A percentile compares a stretch with the other conserved stretches of the same genome.
Evolutionary conservation across 1,140 invertebrate genomes (phyloP).

Genomic region (Aphelenchoides fujianensis): DNA sequence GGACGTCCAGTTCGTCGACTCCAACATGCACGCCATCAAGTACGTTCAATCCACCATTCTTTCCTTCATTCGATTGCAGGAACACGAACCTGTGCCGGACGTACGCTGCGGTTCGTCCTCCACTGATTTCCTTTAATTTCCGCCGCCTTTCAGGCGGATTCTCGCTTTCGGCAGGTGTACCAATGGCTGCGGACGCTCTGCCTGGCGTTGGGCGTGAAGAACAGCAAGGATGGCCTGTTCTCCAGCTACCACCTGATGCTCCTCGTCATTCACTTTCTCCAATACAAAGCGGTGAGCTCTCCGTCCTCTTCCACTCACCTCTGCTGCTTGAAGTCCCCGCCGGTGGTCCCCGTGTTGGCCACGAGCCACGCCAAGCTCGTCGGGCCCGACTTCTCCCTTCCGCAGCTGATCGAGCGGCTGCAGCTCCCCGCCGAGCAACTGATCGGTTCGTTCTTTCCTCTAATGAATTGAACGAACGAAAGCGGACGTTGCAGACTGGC

Average conservation of each 20-base stretch:
- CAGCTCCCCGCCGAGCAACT: slow-evolving; percentile 16
- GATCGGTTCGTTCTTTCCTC: slow-evolving; percentile 26
- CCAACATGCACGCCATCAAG: slow-evolving; percentile 30
- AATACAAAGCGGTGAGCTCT: slow-evolving; percentile 27
- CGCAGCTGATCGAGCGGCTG: slow-evolving; percentile 5
- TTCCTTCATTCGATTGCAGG: slow-evolving; percentile 8
- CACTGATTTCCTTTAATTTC: slow-evolving; percentile 20
- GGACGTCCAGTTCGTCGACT: slow-evolving; percentile 28
- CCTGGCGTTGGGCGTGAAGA: slow-evolving; percentile 30
- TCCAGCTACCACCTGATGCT: slow-evolving; percentile 39
- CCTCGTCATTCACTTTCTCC: slow-evolving; percentile 36
- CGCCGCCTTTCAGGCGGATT: slow-evolving; percentile 44
- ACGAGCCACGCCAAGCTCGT: slow-evolving; percentile 24
- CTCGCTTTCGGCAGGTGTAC: slow-evolving; percentile 30
- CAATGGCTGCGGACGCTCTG: slow-evolving; percentile 28
- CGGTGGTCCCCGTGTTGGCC: slow-evolving; percentile 22
- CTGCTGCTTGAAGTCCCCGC: background rate
- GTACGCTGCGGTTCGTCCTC: slow-evolving; percentile 33
- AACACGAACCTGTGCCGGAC: slow-evolving; percentile 33
- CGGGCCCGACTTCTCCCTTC: slow-evolving; percentile 17
- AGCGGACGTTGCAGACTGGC: slow-evolving; percentile 42
- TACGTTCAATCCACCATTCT: background rate
- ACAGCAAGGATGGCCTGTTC: slow-evolving; percentile 41
- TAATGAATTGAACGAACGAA: slow-evolving; percentile 16
- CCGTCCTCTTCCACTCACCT: background rate